These are phyloP conservation scores for Drosophila percnosoma DNA, from an alignment of 2,888 invertebrate genomes.

Conservation along the genomic window DNA sequence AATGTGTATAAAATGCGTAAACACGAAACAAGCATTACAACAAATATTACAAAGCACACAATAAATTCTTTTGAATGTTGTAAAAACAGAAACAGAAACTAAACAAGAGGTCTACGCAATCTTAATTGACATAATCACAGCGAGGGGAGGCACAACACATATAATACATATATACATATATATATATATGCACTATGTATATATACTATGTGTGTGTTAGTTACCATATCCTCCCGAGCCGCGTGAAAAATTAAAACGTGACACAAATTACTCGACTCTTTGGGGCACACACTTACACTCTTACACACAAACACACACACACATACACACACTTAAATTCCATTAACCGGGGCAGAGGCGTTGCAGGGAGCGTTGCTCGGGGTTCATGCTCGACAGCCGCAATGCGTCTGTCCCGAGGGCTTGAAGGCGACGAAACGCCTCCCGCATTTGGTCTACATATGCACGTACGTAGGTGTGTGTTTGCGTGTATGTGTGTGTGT, in stretches of 20 bases:
- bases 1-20: slow-evolving; percentile 13
- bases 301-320: slow-evolving; percentile 4
- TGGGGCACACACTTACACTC: slow-evolving; percentile 26
- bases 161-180: background rate
- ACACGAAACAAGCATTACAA: slow-evolving; percentile 29
- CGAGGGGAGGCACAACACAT: slow-evolving; percentile 25
- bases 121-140: slow-evolving; percentile 73
- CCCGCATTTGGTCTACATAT: slow-evolving; percentile 32
- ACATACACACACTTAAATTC: slow-evolving; percentile 38
- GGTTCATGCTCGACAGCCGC: slow-evolving; percentile 49
- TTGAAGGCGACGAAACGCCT: slow-evolving; percentile 45
- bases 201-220: slow-evolving; percentile 19
- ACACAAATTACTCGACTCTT: slow-evolving; percentile 71
- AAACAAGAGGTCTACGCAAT: slow-evolving; percentile 51
- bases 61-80: slow-evolving; percentile 35
- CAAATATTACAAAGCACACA: slow-evolving; percentile 13
- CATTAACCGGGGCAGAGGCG: slow-evolving; percentile 52
- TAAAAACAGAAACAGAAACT: slow-evolving; percentile 19
- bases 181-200: background rate
- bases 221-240: slow-evolving; percentile 25
- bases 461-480: slow-evolving; percentile 16
- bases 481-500: slow-evolving; percentile 11
- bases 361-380: slow-evolving; percentile 8
- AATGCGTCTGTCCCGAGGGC: slow-evolving; percentile 68
- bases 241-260: slow-evolving; percentile 75